phyloP scores from a whole-genome alignment of 2,888 invertebrate species.

The Drosophila nr. perissopoda region DNA sequence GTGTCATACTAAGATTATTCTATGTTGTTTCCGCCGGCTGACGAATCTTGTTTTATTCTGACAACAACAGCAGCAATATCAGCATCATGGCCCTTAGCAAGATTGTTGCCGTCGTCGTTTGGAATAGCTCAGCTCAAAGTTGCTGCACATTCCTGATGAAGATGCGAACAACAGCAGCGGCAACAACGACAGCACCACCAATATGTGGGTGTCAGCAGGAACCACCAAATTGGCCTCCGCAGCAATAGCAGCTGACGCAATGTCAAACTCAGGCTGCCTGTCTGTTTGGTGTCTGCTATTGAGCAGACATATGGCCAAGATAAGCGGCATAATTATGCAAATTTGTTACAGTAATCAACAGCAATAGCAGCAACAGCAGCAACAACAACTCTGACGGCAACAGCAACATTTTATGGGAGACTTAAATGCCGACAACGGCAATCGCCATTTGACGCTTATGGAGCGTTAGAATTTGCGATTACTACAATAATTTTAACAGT shows the following conservation, averaged over 20 bases:
- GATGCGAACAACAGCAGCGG: slow-evolving; percentile 6
- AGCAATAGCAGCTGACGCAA: slow-evolving; percentile 10
- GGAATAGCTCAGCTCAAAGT: slow-evolving; percentile 13
- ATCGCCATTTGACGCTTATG: slow-evolving; percentile 68
- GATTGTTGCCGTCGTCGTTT: neutral
- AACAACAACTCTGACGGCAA: slow-evolving; percentile 30
- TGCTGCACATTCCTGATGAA: slow-evolving; percentile 9
- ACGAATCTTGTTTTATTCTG: too few relatives aligned
- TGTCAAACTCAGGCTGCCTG: slow-evolving; percentile 7
- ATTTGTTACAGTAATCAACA: slow-evolving; percentile 76
- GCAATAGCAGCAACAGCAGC: slow-evolving; percentile 14
- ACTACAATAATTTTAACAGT: slow-evolving; percentile 59
- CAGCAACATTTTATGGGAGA: slow-evolving; percentile 65
- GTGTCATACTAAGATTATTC: neutral
- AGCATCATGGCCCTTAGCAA: too few relatives aligned
- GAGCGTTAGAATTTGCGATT: slow-evolving; percentile 70
- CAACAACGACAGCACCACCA: slow-evolving; percentile 15
- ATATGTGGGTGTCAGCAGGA: slow-evolving; percentile 55
- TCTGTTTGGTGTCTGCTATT: slow-evolving; percentile 45
- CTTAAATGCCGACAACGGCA: slow-evolving; percentile 70
- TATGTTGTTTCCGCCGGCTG: too few relatives aligned
- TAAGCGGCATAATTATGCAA: slow-evolving; percentile 81
- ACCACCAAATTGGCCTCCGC: slow-evolving; percentile 24
- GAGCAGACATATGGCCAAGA: slow-evolving; percentile 78
- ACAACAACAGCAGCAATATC: too few relatives aligned